Evolutionary conservation across 2,797 vertebrate species (phyloP), one percentile per base, ranked within the genome.

Genomic region (Halcyon badia): DNA sequence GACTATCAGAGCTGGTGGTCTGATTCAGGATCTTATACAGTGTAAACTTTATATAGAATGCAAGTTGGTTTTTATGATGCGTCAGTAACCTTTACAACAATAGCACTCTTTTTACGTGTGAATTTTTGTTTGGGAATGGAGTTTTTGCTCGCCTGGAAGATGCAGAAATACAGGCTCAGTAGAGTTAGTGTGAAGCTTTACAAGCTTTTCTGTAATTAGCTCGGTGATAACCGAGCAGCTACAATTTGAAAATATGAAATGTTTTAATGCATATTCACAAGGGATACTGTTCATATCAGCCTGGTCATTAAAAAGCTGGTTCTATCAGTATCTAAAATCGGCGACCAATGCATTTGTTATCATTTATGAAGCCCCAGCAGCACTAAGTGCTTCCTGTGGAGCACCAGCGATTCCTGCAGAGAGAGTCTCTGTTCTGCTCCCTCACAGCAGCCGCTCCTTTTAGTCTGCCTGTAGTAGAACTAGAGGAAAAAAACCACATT

Each of bases 331-430:
- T 83, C 72, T 90, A 68, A 87, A 73, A 88, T 56, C 4, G 1
- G 39, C 88, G 62, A 78, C 52, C 33, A 44, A 64, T 0, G 2
- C 19, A 62, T 91, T 89, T 73, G 57, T 93, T 93, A 70, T 52
- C 82, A 35, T 83, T 94, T 81, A 56, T 35, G 85, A 82, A 91
- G 46, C 56, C 56, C 70, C 83, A 79, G 79, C 80, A 94, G 85
- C 89, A 82, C 39, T 82, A 88, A 91, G 83, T 70, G 58, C 76
- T 84, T 97, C 96, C 89, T 88, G 83, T 66, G 44, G 70, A 68
- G 91, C 61, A 35, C 31, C 39, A 78, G 65, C 72, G 71, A 66
- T 54, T 94, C 87, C 83, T 93, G 76, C 73, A 81, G 51, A 81
- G 51, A 81, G 71, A 71, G 54, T 12, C 26, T 85, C 46, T 62